phyloP scores from a whole-genome alignment of 2,888 invertebrate genomes.

The Yponomeuta evonymella region DNA sequence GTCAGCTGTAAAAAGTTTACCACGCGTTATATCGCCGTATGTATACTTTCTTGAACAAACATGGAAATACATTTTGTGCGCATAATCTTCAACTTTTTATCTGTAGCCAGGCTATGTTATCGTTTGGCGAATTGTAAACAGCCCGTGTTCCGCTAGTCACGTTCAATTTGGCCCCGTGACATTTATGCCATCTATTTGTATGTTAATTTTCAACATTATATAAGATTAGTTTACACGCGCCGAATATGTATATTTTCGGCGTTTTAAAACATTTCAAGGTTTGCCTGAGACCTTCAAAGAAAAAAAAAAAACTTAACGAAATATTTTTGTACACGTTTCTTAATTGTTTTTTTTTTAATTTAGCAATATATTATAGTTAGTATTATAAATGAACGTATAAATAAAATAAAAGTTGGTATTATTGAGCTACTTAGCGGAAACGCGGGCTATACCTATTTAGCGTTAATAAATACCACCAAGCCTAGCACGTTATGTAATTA shows the following conservation, averaged over 20 bases:
- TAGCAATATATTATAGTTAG: too few relatives aligned
- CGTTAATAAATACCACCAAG: too few relatives aligned
- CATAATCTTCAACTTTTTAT: conserved; percentile 20
- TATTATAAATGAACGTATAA: too few relatives aligned
- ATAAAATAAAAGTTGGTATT: too few relatives aligned
- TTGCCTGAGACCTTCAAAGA: too few relatives aligned
- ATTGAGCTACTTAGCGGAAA: too few relatives aligned
- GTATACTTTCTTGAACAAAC: not conserved
- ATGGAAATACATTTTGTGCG: conserved; percentile 12
- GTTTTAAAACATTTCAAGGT: too few relatives aligned
- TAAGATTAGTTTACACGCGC: not conserved
- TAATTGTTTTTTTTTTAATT: too few relatives aligned
- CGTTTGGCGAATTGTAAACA: conserved; percentile 22
- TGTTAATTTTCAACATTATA: not conserved
- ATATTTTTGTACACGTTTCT: too few relatives aligned
- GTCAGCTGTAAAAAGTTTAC: not conserved
- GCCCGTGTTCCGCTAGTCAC: conserved; percentile 15
- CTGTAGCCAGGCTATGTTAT: conserved; percentile 25
- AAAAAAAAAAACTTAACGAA: too few relatives aligned
- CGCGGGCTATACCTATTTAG: not conserved
- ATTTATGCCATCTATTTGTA: conserved; percentile 2
- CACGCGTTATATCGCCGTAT: not conserved
- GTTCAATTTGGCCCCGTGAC: conserved; percentile 4
- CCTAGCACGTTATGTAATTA: not conserved
- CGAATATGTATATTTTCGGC: not conserved